phyloP scores from a whole-genome alignment of 2,888 invertebrate genomes.

The Crocallis elinguaria region DNA sequence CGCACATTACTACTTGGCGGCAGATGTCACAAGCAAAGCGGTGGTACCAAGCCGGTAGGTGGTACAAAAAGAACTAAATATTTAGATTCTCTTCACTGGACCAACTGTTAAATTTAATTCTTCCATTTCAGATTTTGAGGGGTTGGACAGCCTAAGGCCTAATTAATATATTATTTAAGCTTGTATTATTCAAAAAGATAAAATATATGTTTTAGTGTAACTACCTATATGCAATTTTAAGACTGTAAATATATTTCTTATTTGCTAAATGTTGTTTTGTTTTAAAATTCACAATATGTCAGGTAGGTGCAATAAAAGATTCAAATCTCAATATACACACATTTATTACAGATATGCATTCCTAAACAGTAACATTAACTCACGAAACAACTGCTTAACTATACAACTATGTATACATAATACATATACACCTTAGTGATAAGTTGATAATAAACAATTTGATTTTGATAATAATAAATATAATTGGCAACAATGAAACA shows the following conservation, averaged over 20 bases:
- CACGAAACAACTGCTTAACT: conserved; percentile 72
- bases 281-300: not conserved
- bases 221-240: conserved; percentile 9
- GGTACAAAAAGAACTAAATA: too few species aligned
- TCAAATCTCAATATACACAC: conserved; percentile 73
- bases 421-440: conserved; percentile 38
- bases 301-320: not conserved
- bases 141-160: not conserved
- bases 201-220: conserved; percentile 3
- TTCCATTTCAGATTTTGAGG: not conserved
- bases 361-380: conserved; percentile 77
- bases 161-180: not conserved
- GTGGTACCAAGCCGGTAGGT: too few species aligned
- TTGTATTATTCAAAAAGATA: not conserved
- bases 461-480: conserved; percentile 1
- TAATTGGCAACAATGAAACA: conserved; percentile 25
- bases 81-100: not conserved
- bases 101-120: not conserved
- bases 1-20: too few species aligned
- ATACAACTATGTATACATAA: conserved; percentile 60
- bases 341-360: conserved; percentile 83
- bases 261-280: not conserved
- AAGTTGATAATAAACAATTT: conserved; percentile 41
- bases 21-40: too few species aligned
- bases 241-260: conserved; percentile 4